Conservation (phyloP, 1,140 invertebrate species). For the Bicyclus anynana region DNA sequence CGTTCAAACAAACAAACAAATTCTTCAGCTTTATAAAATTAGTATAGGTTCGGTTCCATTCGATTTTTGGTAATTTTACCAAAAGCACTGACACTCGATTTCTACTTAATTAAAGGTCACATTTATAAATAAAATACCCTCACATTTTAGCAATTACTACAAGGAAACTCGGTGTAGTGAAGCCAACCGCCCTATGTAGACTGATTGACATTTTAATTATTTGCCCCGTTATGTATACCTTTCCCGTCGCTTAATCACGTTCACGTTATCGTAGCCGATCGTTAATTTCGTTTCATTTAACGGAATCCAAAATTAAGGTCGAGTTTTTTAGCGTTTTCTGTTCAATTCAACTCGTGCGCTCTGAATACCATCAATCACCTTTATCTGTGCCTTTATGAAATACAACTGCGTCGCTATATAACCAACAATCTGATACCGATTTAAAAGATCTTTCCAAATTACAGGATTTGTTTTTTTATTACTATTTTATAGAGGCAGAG, state of each 20-base stretch:
- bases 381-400: background rate
- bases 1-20: no score
- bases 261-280: background rate
- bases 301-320: background rate
- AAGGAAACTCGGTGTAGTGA: background rate
- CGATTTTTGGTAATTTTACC: no score
- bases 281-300: background rate
- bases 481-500: no score
- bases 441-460: no score
- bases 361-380: background rate
- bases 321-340: background rate
- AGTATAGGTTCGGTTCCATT: no score
- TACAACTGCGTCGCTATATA: background rate
- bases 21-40: no score
- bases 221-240: conserved; percentile 3
- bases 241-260: conserved; percentile 1
- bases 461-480: no score
- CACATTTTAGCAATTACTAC: no score
- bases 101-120: no score
- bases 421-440: no score
- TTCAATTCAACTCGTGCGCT: background rate
- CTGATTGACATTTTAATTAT: conserved; percentile 9
- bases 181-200: background rate
- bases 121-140: no score
- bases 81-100: no score